Evolutionary conservation across 2,888 invertebrate species (phyloP).

Genomic region (Scaptodrosophila latifasciaeformis): DNA sequence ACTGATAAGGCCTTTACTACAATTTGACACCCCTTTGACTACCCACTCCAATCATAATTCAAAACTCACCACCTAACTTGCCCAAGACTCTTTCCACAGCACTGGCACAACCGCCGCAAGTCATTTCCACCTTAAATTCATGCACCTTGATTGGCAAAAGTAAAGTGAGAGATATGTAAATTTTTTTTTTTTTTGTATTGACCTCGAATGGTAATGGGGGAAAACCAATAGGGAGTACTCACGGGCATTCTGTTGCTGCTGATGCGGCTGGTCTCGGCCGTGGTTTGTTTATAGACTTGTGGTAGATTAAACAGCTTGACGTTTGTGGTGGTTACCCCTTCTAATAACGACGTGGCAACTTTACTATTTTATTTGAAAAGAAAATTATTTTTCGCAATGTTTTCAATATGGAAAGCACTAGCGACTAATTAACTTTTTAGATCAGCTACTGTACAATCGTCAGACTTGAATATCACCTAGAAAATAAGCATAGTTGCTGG

Average conservation of each 20-base stretch:
- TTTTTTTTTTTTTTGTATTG: too few relatives aligned
- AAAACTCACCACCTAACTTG: constrained; percentile 82
- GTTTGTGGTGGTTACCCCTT: too few relatives aligned
- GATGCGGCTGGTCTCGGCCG: constrained; percentile 54
- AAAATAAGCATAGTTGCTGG: too few relatives aligned
- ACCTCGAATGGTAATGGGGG: too few relatives aligned
- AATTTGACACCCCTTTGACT: neutral
- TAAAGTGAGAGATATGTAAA: neutral
- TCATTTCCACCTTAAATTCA: constrained; percentile 93
- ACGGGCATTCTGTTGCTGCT: constrained; percentile 65
- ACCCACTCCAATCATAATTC: neutral
- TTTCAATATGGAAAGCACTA: too few relatives aligned
- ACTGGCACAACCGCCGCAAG: constrained; percentile 93
- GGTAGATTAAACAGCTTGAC: constrained; percentile 70
- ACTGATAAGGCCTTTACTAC: neutral
- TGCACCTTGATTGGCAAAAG: constrained; percentile 77
- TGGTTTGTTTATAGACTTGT: constrained; percentile 61
- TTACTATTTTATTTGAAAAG: too few relatives aligned
- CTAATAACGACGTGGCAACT: too few relatives aligned
- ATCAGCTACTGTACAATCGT: too few relatives aligned
- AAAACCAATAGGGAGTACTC: too few relatives aligned
- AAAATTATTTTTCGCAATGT: too few relatives aligned
- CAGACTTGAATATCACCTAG: too few relatives aligned
- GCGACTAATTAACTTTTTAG: too few relatives aligned
- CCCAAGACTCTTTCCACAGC: constrained; percentile 90